phyloP scores from a whole-genome alignment of 2,888 invertebrate genomes.

The Coleophora deauratella region DNA sequence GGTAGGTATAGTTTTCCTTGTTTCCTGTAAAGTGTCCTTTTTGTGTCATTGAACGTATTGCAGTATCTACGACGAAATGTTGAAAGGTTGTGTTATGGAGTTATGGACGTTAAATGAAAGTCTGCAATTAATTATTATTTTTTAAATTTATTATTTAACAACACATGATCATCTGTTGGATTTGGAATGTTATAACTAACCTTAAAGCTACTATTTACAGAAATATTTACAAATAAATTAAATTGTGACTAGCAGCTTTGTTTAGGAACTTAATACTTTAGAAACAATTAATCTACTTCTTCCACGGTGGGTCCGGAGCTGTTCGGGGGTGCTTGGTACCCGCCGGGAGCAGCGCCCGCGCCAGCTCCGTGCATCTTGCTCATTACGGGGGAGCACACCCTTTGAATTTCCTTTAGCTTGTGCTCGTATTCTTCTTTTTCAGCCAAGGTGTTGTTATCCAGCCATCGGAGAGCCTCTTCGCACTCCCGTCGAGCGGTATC shows the following conservation, averaged over 20 bases:
- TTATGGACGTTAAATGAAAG: too few species aligned
- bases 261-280: too few species aligned
- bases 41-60: too few species aligned
- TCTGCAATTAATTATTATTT: neutral
- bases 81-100: too few species aligned
- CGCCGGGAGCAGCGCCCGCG: slow-evolving; percentile 19
- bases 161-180: slow-evolving; percentile 10
- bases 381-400: slow-evolving; percentile 73
- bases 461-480: slow-evolving; percentile 78
- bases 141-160: slow-evolving; percentile 1
- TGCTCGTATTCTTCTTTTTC: slow-evolving; percentile 78
- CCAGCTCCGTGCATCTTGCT: slow-evolving; percentile 73
- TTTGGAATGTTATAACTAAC: slow-evolving; percentile 1
- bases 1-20: too few species aligned
- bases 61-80: too few species aligned
- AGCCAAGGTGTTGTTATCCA: slow-evolving; percentile 79
- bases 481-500: slow-evolving; percentile 67
- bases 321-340: slow-evolving; percentile 21
- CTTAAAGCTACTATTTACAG: neutral
- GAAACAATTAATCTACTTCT: slow-evolving; percentile 34
- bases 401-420: slow-evolving; percentile 74
- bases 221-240: neutral
- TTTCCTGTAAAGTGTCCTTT: too few species aligned
- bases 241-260: slow-evolving; percentile 12
- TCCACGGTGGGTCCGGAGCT: slow-evolving; percentile 40